phyloP scores from a whole-genome alignment of 2,113 vertebrate genomes.

The Aix galericulata region DNA sequence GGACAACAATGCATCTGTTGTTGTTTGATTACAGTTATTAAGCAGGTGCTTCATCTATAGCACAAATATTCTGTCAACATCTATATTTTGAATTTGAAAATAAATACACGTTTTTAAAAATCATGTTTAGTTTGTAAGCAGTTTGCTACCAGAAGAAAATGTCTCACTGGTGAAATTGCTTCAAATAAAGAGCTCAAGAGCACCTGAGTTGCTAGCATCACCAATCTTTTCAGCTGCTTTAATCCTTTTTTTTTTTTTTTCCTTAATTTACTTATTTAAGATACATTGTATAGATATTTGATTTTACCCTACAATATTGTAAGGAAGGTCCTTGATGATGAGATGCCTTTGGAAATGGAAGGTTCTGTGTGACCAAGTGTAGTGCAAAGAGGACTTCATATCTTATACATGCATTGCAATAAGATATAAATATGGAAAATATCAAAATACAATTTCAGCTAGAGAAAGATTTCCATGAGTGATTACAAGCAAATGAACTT shows the following conservation, averaged over 20 bases:
- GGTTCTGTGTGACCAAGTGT: not conserved
- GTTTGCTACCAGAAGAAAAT: not conserved
- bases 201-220: not conserved
- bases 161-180: not conserved
- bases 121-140: not conserved
- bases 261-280: not conserved
- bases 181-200: not conserved
- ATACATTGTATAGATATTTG: not conserved
- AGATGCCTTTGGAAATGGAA: not conserved
- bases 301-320: not conserved
- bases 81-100: not conserved
- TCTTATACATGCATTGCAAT: not conserved
- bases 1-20: not conserved
- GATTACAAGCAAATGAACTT: not conserved
- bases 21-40: not conserved
- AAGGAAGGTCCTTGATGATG: not conserved
- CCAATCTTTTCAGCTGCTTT: not conserved
- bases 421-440: not conserved
- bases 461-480: not conserved
- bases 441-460: not conserved
- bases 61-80: not conserved
- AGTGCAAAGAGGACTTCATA: not conserved
- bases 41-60: not conserved
- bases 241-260: not conserved
- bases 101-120: not conserved